A percentile compares a stretch with the other conserved stretches of the same genome.
Evolutionary conservation across 2,888 invertebrate species (phyloP).

Genomic region (Pyrrhia umbra): DNA sequence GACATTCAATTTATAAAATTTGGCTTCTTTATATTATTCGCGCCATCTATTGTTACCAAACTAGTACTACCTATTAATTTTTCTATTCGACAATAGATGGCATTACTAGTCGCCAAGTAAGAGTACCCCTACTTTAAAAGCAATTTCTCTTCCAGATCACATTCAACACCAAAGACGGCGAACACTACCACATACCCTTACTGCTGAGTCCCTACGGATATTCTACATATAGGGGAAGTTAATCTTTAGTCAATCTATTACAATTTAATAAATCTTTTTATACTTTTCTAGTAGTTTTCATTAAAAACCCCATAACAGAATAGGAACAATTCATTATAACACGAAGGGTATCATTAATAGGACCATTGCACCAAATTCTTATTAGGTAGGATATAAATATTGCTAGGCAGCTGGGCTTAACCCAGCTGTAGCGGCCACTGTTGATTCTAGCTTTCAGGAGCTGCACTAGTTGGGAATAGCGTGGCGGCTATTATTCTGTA

Average conservation of each 20-base stretch:
- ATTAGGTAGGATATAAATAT: too few relatives aligned
- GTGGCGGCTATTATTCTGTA: not conserved
- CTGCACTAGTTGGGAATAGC: too few relatives aligned
- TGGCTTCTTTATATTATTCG: not conserved
- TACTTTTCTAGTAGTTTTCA: not conserved
- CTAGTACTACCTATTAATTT: not conserved
- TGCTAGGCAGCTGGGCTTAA: too few relatives aligned
- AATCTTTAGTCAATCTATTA: constrained; percentile 50
- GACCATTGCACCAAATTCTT: too few relatives aligned
- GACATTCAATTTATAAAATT: too few relatives aligned
- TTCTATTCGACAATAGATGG: constrained; percentile 4
- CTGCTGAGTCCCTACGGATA: constrained; percentile 94
- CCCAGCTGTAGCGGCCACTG: too few relatives aligned
- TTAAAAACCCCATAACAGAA: not conserved
- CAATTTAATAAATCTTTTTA: constrained; percentile 1
- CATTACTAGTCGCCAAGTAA: not conserved
- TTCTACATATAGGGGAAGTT: constrained; percentile 93
- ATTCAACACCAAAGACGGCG: constrained; percentile 91
- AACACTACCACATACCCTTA: constrained; percentile 94
- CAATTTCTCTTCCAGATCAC: constrained; percentile 89
- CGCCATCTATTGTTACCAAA: not conserved
- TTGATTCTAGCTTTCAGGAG: too few relatives aligned
- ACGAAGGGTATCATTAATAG: too few relatives aligned
- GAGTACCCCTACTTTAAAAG: not conserved
- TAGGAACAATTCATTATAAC: too few relatives aligned